These are phyloP conservation scores for Osmoderma eremita DNA, from an alignment of 2,888 invertebrate genomes.

Conservation along the genomic window DNA sequence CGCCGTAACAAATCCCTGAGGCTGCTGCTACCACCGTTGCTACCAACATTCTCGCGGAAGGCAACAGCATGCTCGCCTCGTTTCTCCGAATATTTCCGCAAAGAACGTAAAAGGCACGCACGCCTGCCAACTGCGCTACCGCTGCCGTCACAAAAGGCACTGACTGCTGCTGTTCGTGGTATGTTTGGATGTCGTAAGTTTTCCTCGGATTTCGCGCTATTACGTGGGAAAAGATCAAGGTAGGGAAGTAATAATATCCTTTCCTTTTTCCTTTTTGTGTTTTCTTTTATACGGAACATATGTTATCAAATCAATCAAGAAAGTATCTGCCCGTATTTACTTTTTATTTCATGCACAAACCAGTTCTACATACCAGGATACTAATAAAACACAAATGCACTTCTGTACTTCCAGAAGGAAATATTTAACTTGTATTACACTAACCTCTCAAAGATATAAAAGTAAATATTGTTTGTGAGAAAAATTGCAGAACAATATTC, in stretches of 20 bases:
- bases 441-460: no score
- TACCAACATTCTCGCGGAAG: not conserved
- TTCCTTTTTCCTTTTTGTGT: not conserved
- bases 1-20: slow-evolving; percentile 58
- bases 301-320: no score
- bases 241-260: not conserved
- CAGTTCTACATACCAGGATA: no score
- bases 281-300: no score
- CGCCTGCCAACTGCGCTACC: slow-evolving; percentile 40
- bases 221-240: slow-evolving; percentile 27
- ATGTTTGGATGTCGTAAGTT: slow-evolving; percentile 29
- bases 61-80: slow-evolving; percentile 13
- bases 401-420: no score
- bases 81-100: slow-evolving; percentile 16
- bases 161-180: slow-evolving; percentile 24
- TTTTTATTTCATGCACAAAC: no score
- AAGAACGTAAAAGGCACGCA: slow-evolving; percentile 8
- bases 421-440: no score
- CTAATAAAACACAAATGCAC: no score
- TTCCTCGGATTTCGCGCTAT: slow-evolving; percentile 26
- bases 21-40: slow-evolving; percentile 29
- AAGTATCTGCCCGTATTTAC: no score
- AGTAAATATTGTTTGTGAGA: no score
- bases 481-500: no score
- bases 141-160: slow-evolving; percentile 30